These are phyloP conservation scores for Crypturellus tataupa DNA, from an alignment of 2,797 vertebrate species.

Conservation along the genomic window DNA sequence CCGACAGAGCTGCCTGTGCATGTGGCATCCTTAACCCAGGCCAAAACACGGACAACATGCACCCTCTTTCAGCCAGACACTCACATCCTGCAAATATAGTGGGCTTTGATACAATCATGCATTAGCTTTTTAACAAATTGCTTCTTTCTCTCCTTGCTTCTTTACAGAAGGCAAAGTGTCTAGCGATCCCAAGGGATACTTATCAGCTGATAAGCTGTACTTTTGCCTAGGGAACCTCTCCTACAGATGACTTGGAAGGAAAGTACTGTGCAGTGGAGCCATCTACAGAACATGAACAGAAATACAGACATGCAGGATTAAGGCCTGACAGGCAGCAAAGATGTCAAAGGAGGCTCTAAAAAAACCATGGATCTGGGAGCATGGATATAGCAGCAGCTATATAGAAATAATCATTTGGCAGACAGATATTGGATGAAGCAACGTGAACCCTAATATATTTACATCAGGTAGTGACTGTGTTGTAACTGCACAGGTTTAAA, in stretches of 20 bases:
- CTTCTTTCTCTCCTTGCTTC: neutral
- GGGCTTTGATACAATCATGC: neutral
- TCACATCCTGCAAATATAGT: neutral
- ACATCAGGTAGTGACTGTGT: neutral
- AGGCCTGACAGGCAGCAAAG: neutral
- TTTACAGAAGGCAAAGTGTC: neutral
- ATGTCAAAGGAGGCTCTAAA: neutral
- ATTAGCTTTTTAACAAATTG: neutral
- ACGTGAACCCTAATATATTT: neutral
- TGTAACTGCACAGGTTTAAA: neutral
- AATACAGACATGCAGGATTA: neutral
- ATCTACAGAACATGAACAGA: constrained; percentile 37
- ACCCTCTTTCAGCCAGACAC: neutral
- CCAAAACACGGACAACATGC: neutral
- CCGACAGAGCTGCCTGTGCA: neutral
- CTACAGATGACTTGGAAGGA: neutral
- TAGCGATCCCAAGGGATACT: neutral
- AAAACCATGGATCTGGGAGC: neutral
- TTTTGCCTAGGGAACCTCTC: neutral
- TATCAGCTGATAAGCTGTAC: neutral
- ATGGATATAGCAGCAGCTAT: neutral
- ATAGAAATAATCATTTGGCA: neutral
- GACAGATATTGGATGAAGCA: neutral
- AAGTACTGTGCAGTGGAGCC: constrained; percentile 32
- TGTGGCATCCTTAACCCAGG: neutral